Conservation (phyloP, 2,888 invertebrate species). For the Troilus luridus region DNA sequence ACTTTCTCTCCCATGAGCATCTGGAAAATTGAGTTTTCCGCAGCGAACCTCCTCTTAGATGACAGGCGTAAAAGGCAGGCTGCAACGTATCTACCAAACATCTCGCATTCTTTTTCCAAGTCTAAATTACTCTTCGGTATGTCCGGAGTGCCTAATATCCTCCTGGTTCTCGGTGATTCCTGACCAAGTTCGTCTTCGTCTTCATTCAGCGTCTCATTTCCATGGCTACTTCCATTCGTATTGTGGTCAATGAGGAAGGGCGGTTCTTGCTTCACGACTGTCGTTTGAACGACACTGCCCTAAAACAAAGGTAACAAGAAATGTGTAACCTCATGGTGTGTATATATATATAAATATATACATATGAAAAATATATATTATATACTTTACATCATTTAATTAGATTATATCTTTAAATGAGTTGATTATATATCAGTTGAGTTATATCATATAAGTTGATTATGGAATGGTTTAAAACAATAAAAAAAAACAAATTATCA, state of each 20-base stretch:
- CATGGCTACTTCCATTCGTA: not conserved
- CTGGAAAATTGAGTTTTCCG: not conserved
- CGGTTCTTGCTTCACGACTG: not conserved
- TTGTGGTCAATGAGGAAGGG: not conserved
- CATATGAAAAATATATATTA: too few species aligned
- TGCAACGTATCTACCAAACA: constrained; percentile 5
- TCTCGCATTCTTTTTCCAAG: not conserved
- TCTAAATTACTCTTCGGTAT: not conserved
- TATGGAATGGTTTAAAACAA: too few species aligned
- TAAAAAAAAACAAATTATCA: too few species aligned
- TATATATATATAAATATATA: too few species aligned
- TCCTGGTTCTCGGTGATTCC: not conserved
- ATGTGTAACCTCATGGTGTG: too few species aligned
- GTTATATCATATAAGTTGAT: too few species aligned
- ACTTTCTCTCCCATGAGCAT: not conserved
- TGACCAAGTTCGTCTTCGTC: not conserved
- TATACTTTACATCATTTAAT: too few species aligned
- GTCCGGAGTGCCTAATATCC: not conserved
- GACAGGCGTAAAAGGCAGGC: not conserved
- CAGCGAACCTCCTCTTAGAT: not conserved
- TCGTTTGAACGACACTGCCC: not conserved
- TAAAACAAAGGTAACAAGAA: not conserved
- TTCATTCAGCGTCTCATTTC: not conserved
- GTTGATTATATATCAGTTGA: too few species aligned
- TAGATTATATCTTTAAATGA: too few species aligned